Conservation (phyloP, 2,797 vertebrate genomes). For the Trematomus bernacchii region DNA sequence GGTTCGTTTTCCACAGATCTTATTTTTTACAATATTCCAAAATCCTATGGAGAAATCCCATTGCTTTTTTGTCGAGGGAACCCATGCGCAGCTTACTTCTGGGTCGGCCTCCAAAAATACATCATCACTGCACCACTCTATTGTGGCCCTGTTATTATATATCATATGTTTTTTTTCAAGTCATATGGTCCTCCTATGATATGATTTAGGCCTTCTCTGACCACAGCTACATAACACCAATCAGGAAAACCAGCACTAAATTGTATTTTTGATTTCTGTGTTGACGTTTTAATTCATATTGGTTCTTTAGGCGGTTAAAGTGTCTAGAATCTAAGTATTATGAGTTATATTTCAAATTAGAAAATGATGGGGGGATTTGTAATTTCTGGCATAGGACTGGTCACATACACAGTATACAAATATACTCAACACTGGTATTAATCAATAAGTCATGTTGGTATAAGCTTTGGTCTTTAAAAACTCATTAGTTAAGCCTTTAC, state of each 20-base stretch:
- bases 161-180: not conserved
- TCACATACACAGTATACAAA: not conserved
- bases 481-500: not conserved
- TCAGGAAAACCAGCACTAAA: constrained; percentile 3
- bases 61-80: too few species aligned
- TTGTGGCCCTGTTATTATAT: not conserved
- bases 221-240: constrained; percentile 15
- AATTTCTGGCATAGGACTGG: not conserved
- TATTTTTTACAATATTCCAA: too few species aligned
- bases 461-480: constrained; percentile 14
- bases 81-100: too few species aligned
- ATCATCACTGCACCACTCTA: not conserved
- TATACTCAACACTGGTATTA: constrained; percentile 12
- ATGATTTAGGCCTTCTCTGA: constrained; percentile 12
- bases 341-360: constrained; percentile 13
- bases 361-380: not conserved
- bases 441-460: constrained; percentile 16
- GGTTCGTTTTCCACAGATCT: too few species aligned
- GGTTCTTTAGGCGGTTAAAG: constrained; percentile 29
- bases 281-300: constrained; percentile 19
- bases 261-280: not conserved
- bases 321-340: constrained; percentile 1
- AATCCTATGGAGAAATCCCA: too few species aligned
- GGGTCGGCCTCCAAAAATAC: too few species aligned
- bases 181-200: not conserved